phyloP scores from a whole-genome alignment of 2,888 invertebrate species.

The Ecliptopera silaceata region DNA sequence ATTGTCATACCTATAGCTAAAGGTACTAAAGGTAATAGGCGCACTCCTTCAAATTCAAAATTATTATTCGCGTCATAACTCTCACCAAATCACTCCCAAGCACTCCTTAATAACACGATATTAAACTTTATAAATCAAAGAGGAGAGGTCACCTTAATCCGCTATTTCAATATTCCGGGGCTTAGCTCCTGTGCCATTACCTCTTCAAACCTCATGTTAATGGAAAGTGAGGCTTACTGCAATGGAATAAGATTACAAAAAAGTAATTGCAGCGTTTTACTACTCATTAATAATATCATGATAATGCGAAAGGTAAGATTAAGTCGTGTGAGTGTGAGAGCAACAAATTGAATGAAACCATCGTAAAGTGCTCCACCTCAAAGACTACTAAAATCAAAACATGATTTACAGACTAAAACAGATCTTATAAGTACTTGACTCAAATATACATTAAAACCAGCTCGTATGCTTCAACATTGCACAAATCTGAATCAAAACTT shows the following conservation, averaged over 20 bases:
- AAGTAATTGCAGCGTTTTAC: not conserved
- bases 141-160: slow-evolving; percentile 38
- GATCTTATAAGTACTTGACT: too few relatives aligned
- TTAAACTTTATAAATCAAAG: slow-evolving; percentile 39
- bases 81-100: slow-evolving; percentile 22
- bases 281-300: too few relatives aligned
- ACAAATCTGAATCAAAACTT: too few relatives aligned
- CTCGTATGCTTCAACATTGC: too few relatives aligned
- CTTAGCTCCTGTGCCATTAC: not conserved
- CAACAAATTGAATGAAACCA: too few relatives aligned
- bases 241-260: not conserved
- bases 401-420: too few relatives aligned
- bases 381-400: too few relatives aligned
- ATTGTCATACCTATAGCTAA: not conserved
- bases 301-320: too few relatives aligned
- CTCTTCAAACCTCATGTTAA: not conserved
- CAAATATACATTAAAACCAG: too few relatives aligned
- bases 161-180: slow-evolving; percentile 38
- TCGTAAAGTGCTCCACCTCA: too few relatives aligned
- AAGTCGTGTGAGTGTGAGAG: too few relatives aligned
- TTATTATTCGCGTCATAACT: slow-evolving; percentile 21
- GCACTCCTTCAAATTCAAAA: slow-evolving; percentile 13
- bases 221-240: slow-evolving; percentile 1
- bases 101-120: slow-evolving; percentile 36
- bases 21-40: too few relatives aligned